These are phyloP conservation scores for Chitala chitala DNA, from an alignment of 2,113 vertebrate species.

Conservation along the genomic window DNA sequence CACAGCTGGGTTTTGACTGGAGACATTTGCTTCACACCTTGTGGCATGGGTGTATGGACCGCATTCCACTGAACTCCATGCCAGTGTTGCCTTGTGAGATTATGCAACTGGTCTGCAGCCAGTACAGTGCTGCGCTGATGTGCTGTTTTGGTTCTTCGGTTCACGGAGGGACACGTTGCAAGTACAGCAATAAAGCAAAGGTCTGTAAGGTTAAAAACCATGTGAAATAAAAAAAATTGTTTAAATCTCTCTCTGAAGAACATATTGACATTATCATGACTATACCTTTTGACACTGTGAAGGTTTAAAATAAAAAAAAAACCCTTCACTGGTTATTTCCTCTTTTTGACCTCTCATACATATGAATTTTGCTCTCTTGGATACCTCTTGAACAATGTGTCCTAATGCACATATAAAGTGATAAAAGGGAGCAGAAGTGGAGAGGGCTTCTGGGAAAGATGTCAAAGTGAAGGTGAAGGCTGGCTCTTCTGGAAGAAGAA, in stretches of 20 bases:
- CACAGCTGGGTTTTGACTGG: background rate
- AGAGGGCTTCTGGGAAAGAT: background rate
- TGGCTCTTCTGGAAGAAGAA: conserved; percentile 32
- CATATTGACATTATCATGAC: background rate
- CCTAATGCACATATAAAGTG: background rate
- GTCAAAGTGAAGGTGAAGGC: conserved; percentile 11
- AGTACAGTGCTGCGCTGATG: background rate
- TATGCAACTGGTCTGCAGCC: background rate
- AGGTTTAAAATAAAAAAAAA: too few species aligned
- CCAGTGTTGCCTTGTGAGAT: background rate
- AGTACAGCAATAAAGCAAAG: too few species aligned
- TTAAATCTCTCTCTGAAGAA: too few species aligned
- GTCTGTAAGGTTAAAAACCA: too few species aligned
- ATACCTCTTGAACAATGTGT: background rate
- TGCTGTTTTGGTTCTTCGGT: background rate
- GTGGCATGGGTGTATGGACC: too few species aligned
- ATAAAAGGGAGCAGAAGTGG: background rate
- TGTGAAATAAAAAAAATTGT: background rate
- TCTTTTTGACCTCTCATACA: too few species aligned
- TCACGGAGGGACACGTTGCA: background rate
- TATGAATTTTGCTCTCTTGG: background rate
- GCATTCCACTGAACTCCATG: background rate
- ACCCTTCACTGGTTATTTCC: too few species aligned
- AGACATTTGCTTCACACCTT: background rate
- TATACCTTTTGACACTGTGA: background rate